Evolutionary conservation across 2,888 invertebrate genomes (phyloP), one percentile per base, ranked within the genome.

Genomic region (Heliconius charithonia): DNA sequence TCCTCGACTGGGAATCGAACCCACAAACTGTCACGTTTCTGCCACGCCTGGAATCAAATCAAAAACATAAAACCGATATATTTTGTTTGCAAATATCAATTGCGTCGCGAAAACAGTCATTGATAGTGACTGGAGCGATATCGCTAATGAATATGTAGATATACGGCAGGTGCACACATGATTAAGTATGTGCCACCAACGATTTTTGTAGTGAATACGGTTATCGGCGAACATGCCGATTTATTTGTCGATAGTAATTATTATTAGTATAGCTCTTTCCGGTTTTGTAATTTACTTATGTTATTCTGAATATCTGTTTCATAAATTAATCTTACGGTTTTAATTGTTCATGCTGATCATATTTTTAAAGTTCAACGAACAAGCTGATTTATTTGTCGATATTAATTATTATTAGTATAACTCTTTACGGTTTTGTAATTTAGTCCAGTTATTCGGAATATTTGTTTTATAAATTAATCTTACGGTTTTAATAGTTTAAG

Each of bases 151-250:
- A 94, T 94, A 94, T 94, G 94, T 93, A 51, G 51, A 51, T 22
- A 51, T 45, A 89, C 85, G 87, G 93, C 94, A 94, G 94, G 93
- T 94, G 93, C 82, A 76, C 86, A 86, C 89, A 90, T 92, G 92
- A 93, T 93, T 92, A 93, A 94, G 90, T 92, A 91, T 90, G 91
- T 92, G 92, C 92, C 92, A 90, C 91, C 89, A 87, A 91, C 90
- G 91, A 92, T 92, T 92, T 91, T 92, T 89, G 89, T 89, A 89
- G 87, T 88, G 89, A 90, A 88, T 89, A 90, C 89, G 89, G 84
- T 87, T 87, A 88, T 88, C 89, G 86, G 85, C 86, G 81, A 85
- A 89, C 86, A 86, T 86, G 87, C 83, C 83, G 86, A 87, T 85
- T 83, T 84, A 83, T 86, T 85, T 87, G 87, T 88, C 87, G 87